Percentiles rank a stretch among this genome's conserved stretches.
phyloP scores from a whole-genome alignment of 2,113 vertebrate genomes.

The Baryphthengus martii region DNA sequence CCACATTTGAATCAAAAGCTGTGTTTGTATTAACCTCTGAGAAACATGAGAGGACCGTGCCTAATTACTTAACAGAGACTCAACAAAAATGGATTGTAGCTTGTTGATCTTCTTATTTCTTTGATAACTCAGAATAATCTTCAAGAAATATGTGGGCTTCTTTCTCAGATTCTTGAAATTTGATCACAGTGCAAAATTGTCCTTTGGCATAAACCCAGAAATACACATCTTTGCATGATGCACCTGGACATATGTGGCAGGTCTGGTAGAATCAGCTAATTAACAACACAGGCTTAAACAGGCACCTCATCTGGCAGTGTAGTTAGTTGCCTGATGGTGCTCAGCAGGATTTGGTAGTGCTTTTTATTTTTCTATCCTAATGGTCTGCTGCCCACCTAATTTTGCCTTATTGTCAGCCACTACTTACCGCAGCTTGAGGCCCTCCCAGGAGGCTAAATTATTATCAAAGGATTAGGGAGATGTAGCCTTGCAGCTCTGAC shows the following conservation, averaged over 20 bases:
- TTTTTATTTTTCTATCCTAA: slow-evolving; percentile 87
- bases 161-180: slow-evolving; percentile 78
- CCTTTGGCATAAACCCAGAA: slow-evolving; percentile 79
- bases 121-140: slow-evolving; percentile 79
- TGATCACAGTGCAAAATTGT: slow-evolving; percentile 78
- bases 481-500: slow-evolving; percentile 87
- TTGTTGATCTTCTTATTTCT: slow-evolving; percentile 76
- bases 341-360: slow-evolving; percentile 85
- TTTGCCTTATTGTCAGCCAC: slow-evolving; percentile 88
- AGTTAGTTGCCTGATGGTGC: slow-evolving; percentile 87
- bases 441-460: slow-evolving; percentile 90
- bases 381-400: slow-evolving; percentile 89
- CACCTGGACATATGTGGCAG: slow-evolving; percentile 86
- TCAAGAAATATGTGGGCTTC: slow-evolving; percentile 74
- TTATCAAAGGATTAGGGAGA: slow-evolving; percentile 91
- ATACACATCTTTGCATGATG: slow-evolving; percentile 79
- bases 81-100: slow-evolving; percentile 72
- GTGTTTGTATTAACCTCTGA: slow-evolving; percentile 67
- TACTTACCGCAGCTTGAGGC: slow-evolving; percentile 88
- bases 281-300: slow-evolving; percentile 89
- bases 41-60: slow-evolving; percentile 76
- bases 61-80: slow-evolving; percentile 75
- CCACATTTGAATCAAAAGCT: slow-evolving; percentile 69
- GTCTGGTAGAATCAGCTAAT: slow-evolving; percentile 87
- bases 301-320: slow-evolving; percentile 87